Conservation (phyloP, 2,888 invertebrate species). For the Stenodema calcarata region DNA sequence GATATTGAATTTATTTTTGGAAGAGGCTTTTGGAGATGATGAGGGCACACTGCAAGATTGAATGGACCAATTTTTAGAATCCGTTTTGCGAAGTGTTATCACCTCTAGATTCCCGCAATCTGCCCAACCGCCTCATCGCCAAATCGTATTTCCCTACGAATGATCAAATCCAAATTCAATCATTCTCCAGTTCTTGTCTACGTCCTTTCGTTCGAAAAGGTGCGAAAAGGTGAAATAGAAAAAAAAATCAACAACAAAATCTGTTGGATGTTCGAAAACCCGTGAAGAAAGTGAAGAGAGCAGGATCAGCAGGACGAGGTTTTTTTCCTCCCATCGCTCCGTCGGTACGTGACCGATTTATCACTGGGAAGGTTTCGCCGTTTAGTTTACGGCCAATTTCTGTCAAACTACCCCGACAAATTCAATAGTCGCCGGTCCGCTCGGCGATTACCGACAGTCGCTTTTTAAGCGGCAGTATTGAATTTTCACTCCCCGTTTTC, state of each 20-base stretch:
- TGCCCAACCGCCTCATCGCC: too few species aligned
- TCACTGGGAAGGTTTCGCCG: not conserved
- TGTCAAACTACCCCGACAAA: not conserved
- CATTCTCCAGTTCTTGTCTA: not conserved
- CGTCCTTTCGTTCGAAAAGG: not conserved
- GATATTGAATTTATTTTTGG: too few species aligned
- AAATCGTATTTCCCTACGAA: too few species aligned
- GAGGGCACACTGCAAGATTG: too few species aligned
- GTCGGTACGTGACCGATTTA: not conserved
- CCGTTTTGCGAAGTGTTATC: too few species aligned
- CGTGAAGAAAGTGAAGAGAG: not conserved
- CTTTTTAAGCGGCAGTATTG: not conserved
- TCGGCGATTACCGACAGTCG: not conserved
- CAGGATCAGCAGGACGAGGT: not conserved
- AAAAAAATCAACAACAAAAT: too few species aligned
- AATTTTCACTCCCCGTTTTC: not conserved
- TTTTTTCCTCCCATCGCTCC: not conserved
- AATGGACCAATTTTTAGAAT: too few species aligned
- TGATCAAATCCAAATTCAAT: not conserved
- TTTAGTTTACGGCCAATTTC: not conserved
- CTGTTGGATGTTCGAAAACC: not conserved
- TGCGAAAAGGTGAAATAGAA: not conserved
- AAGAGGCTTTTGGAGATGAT: too few species aligned
- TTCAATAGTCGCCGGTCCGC: not conserved
- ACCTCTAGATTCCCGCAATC: too few species aligned